These are phyloP conservation scores for Cyrtodaria siliqua DNA, from an alignment of 2,888 invertebrate genomes.

Conservation along the genomic window DNA sequence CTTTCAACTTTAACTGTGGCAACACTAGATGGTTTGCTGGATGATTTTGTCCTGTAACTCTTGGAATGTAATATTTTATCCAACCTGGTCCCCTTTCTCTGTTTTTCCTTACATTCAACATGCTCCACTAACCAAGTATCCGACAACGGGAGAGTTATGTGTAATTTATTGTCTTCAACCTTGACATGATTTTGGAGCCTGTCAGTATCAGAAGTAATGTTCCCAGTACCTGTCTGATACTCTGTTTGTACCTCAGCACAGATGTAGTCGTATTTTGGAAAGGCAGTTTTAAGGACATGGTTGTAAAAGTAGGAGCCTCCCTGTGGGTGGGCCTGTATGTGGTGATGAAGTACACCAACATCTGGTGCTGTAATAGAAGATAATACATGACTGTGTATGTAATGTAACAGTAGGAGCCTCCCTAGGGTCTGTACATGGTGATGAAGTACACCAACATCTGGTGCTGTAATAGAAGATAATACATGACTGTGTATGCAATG, in stretches of 20 bases:
- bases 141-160: too few relatives aligned
- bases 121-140: too few relatives aligned
- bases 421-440: conserved; percentile 12
- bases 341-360: conserved; percentile 17
- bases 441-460: conserved; percentile 11
- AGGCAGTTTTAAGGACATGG: conserved; percentile 22
- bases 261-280: conserved; percentile 16
- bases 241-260: conserved; percentile 25
- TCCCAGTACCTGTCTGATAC: background rate
- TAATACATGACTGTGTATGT: too few relatives aligned
- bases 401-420: conserved; percentile 26
- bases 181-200: background rate
- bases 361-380: background rate
- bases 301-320: conserved; percentile 25
- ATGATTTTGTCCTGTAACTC: too few relatives aligned
- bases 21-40: too few relatives aligned
- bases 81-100: too few relatives aligned
- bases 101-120: too few relatives aligned
- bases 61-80: too few relatives aligned
- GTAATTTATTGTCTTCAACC: background rate
- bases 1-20: too few relatives aligned
- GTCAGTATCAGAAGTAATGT: too few relatives aligned
- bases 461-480: background rate
- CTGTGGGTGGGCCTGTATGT: conserved; percentile 10
- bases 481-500: too few relatives aligned